Evolutionary conservation across 2,888 invertebrate genomes (phyloP), one percentile per base, ranked within the genome.

Genomic region (Archaeoteleia sp.): DNA sequence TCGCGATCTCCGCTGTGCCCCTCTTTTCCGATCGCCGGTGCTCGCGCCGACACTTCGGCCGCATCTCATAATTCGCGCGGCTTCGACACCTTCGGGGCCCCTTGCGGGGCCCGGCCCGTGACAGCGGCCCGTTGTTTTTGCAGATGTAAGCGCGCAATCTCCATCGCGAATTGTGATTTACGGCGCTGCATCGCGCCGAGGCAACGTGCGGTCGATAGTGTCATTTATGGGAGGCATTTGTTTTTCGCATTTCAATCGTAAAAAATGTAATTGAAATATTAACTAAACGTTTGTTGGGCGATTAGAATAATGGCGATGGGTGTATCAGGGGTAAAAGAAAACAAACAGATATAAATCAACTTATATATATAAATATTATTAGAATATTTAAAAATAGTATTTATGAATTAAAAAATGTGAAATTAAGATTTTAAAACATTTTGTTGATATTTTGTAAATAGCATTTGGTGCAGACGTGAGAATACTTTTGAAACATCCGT

Each of bases 31-130:
- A 35, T 54, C 42, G 42, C 58, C 32, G 53, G 46, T 20, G 20
- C 20, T 20, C 48, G 20, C 46, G 35, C 43, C 42, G 58, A 66
- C 63, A 57, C 58, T 42, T 49, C 15, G 43, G 25, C 45, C 23
- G 27, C 9, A 63, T 51, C 51, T 25, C 40, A 55, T 45, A 63
- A 49, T 55, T 63, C 55, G 43, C 49, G 29, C 37, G 25, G n/a
- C 9, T 17, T 30, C 42, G 27, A 37, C 30, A 37, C 43, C 20
- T 40, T 43, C 42, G 14, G 48, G 51, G 34, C 20, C 40, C 51
- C 30, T 42, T 32, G 12, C 23, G 30, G 20, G 42, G 25, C 23
- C 49, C 25, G 42, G 34, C 23, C 32, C 14, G n/a, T 42, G 40
- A 32, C 53, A 39, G 30, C 30, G 30, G 29, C 20, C 51, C 51